Percentiles rank a stretch among this genome's conserved stretches.
phyloP scores from a whole-genome alignment of 2,113 vertebrate genomes.

The Halcyon senegalensis region DNA sequence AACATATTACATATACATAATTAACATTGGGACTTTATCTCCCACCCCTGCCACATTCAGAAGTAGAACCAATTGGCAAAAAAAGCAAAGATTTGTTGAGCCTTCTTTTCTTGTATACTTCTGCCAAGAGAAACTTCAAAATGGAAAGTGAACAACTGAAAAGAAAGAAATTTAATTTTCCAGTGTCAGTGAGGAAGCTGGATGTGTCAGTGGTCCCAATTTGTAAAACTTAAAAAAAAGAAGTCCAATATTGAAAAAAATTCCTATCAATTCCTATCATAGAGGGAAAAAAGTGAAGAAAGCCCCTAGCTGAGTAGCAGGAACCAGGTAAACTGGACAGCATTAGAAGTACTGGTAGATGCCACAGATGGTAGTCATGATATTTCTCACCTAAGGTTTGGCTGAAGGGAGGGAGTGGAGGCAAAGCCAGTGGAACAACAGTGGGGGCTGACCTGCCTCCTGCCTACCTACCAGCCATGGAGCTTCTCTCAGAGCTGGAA shows the following conservation, averaged over 20 bases:
- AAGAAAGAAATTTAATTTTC: neutral
- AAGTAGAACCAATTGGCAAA: neutral
- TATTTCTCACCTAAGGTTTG: neutral
- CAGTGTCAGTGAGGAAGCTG: neutral
- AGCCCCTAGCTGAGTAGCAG: neutral
- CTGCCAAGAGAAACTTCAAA: neutral
- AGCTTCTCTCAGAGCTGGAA: neutral
- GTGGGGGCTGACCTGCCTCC: neutral
- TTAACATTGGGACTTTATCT: neutral
- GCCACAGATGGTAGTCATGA: neutral
- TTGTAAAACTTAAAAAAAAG: neutral
- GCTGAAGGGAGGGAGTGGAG: neutral
- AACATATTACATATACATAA: neutral
- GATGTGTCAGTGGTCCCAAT: neutral
- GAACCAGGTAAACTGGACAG: neutral
- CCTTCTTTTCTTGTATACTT: neutral
- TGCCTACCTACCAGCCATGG: neutral
- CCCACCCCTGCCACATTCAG: neutral
- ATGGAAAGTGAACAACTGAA: neutral
- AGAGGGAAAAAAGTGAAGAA: neutral
- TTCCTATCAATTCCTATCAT: neutral
- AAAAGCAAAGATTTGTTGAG: neutral
- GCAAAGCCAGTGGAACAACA: neutral
- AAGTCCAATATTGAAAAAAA: neutral
- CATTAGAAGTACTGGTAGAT: neutral